A percentile compares a stretch with the other conserved stretches of the same genome.
Evolutionary conservation across 2,888 invertebrate genomes (phyloP).

Genomic region (Drosophila fulvimacula): DNA sequence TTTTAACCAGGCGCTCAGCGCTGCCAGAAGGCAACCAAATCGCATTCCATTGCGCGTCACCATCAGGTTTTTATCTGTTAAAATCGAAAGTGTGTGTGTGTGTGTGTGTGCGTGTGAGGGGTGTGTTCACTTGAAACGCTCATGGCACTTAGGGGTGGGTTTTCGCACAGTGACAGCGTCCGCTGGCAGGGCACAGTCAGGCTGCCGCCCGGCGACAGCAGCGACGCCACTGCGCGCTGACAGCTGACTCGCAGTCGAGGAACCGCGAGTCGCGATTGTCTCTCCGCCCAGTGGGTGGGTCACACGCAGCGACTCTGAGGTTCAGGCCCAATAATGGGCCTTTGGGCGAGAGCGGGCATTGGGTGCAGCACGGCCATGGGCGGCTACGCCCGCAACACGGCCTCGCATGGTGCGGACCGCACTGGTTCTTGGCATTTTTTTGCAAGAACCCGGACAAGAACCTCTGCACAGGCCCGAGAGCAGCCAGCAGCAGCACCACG

Average conservation of each 20-base stretch:
- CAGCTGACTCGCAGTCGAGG: slow-evolving; percentile 45
- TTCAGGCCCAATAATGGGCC: slow-evolving; percentile 63
- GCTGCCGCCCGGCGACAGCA: neutral
- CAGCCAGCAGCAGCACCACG: slow-evolving; percentile 22
- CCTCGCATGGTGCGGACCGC: slow-evolving; percentile 21
- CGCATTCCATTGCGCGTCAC: slow-evolving; percentile 67
- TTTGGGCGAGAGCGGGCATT: slow-evolving; percentile 60
- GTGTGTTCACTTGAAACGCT: slow-evolving; percentile 64
- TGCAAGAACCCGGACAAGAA: slow-evolving; percentile 58
- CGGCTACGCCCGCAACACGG: slow-evolving; percentile 30
- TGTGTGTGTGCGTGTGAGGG: slow-evolving; percentile 51
- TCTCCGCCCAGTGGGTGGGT: slow-evolving; percentile 73
- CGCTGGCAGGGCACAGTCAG: neutral
- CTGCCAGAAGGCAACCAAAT: neutral
- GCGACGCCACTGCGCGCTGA: slow-evolving; percentile 59
- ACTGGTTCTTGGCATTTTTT: slow-evolving; percentile 72
- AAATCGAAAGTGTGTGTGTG: slow-evolving; percentile 59
- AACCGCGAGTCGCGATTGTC: slow-evolving; percentile 42
- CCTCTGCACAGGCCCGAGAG: slow-evolving; percentile 34
- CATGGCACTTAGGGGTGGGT: slow-evolving; percentile 67
- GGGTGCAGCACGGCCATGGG: slow-evolving; percentile 60
- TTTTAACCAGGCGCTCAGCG: slow-evolving; percentile 79
- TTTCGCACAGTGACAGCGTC: slow-evolving; percentile 41
- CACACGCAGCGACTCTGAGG: slow-evolving; percentile 42
- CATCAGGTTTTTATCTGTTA: slow-evolving; percentile 19